Evolutionary conservation across 2,888 invertebrate genomes (phyloP), one percentile per base, ranked within the genome.

Genomic region (Cylindroiulus punctatus): DNA sequence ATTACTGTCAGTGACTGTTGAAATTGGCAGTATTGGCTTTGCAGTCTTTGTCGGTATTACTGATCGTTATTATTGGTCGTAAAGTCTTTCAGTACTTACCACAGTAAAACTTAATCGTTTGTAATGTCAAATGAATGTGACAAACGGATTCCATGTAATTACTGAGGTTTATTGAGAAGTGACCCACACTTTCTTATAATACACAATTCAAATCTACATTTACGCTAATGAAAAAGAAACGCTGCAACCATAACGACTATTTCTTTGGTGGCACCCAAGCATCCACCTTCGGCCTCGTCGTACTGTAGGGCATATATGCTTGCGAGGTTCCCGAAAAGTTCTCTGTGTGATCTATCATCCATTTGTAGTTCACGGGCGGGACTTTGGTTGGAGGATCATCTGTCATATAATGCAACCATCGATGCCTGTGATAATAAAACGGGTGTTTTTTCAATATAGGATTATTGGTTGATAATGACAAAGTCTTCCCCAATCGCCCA

Each of bases 391-490:
- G 96, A 0, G 93, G 92, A 22, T 93, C 92, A 90, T 96, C 96
- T 0, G 95, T 94, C 91, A 98, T 98, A 92, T 99, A 97, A 91
- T 98, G 98, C 90, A 99, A 92, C 99, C 99, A 99, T 22, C 98
- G 96, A 90, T 93, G 92, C 92, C 92, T 92, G 42, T 7, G 44
- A 84, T 17, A n/a, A 82, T 8, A 22, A 57, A 57, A 22, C 10
- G 22, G n/a, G 10, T 22, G 14, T 22, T 57, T 57, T 57, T n/a
- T n/a, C 57, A 57, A 57, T 22, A 0, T 5, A n/a, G 22, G 17
- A 22, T 57, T 57, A 47, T 47, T 47, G 10, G 1, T 8, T 47
- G 14, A 47, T 17, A 47, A 47, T 10, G 22, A 5, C 57, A 5
- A 5, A 22, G 5, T 17, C 4, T 57, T n/a, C 22, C 57, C 5